A percentile compares a stretch with the other conserved stretches of the same genome.
phyloP scores from a whole-genome alignment of 2,888 invertebrate species.

The Coleophora flavipennella region DNA sequence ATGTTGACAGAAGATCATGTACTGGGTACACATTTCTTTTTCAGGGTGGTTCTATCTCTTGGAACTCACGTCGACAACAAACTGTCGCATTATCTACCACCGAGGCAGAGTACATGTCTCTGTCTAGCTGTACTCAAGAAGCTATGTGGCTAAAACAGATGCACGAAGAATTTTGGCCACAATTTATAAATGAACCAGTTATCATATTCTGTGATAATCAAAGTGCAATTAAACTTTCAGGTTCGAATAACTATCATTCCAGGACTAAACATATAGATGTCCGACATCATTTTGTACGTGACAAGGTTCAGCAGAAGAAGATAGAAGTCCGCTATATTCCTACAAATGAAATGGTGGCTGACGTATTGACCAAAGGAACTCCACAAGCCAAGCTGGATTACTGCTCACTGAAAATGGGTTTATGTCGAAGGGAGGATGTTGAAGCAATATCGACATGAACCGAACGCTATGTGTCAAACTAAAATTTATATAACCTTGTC shows the following conservation, averaged over 20 bases:
- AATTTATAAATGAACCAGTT: not conserved
- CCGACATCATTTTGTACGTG: slow-evolving; percentile 14
- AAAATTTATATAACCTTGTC: too few species aligned
- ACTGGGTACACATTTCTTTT: slow-evolving; percentile 20
- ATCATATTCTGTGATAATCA: slow-evolving; percentile 16
- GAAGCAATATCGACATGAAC: too few species aligned
- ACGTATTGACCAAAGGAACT: slow-evolving; percentile 13
- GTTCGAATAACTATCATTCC: slow-evolving; percentile 6
- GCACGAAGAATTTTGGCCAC: slow-evolving; percentile 9
- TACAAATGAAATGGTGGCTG: slow-evolving; percentile 11
- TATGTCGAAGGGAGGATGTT: not conserved
- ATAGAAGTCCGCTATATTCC: slow-evolving; percentile 8
- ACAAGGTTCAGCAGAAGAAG: slow-evolving; percentile 7
- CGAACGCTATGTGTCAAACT: too few species aligned
- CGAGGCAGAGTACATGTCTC: slow-evolving; percentile 18
- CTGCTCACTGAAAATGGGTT: slow-evolving; percentile 6
- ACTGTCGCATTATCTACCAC: slow-evolving; percentile 9
- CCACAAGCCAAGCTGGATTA: slow-evolving; percentile 7
- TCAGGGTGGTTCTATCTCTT: slow-evolving; percentile 22
- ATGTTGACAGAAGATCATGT: slow-evolving; percentile 16
- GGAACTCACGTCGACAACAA: slow-evolving; percentile 18
- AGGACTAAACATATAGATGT: slow-evolving; percentile 17
- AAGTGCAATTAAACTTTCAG: slow-evolving; percentile 16
- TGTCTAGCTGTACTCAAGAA: slow-evolving; percentile 16
- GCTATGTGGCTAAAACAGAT: slow-evolving; percentile 14